phyloP scores from a whole-genome alignment of 1,140 invertebrate genomes.

The Camponotus floridanus region DNA sequence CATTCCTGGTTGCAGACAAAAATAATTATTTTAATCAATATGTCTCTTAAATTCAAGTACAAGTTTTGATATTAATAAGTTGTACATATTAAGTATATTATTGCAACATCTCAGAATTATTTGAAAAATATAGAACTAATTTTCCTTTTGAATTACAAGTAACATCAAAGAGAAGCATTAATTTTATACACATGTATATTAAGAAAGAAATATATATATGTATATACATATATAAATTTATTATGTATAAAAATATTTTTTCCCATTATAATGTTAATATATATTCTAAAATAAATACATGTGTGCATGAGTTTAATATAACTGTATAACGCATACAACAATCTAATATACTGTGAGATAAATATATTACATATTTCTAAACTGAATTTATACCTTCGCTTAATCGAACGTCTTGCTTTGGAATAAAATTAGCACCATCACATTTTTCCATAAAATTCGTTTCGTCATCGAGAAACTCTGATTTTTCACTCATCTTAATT shows the following conservation, averaged over 20 bases:
- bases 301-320: neutral
- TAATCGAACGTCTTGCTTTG: neutral
- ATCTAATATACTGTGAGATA: neutral
- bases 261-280: neutral
- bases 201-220: neutral
- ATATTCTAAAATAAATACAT: neutral
- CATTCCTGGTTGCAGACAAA: conserved; percentile 10
- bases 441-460: neutral
- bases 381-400: conserved; percentile 42
- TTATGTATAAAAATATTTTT: neutral
- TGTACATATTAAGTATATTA: neutral
- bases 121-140: neutral
- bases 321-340: neutral
- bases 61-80: neutral
- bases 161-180: neutral
- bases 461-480: neutral
- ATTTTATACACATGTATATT: neutral
- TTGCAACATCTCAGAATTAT: neutral
- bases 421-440: neutral
- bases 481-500: conserved; percentile 57
- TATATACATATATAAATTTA: neutral
- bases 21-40: neutral
- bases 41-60: neutral
- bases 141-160: neutral
- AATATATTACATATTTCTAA: neutral